Conservation (phyloP, 2,888 invertebrate species). For the Apodemia mormo region DNA sequence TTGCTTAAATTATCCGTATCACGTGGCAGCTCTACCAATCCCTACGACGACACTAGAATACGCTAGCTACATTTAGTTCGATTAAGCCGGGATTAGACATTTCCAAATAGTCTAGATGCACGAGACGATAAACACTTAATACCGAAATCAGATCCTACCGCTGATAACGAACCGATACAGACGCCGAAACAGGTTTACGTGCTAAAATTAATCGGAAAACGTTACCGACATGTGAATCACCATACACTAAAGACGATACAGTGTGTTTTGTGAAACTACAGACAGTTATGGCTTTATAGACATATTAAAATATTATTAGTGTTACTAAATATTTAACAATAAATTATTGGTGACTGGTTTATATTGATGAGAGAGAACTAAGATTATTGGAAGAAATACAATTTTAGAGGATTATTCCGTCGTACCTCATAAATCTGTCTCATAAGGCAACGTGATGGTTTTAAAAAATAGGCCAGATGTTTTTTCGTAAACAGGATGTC, state of each 20-base stretch:
- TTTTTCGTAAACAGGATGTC: too few relatives aligned
- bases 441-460: too few relatives aligned
- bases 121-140: not conserved
- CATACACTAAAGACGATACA: not conserved
- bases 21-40: not conserved
- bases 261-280: not conserved
- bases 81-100: not conserved
- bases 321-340: too few relatives aligned
- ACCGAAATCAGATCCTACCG: conserved; percentile 14
- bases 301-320: too few relatives aligned
- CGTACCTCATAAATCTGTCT: too few relatives aligned
- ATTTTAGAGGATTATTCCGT: too few relatives aligned
- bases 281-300: not conserved
- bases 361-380: too few relatives aligned
- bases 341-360: too few relatives aligned
- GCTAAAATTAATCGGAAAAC: conserved; percentile 20
- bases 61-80: not conserved
- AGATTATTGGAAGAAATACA: too few relatives aligned
- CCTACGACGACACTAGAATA: not conserved
- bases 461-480: too few relatives aligned
- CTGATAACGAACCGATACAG: conserved; percentile 7
- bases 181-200: conserved; percentile 20
- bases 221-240: not conserved
- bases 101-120: conserved; percentile 6
- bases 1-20: not conserved